A percentile compares a stretch with the other conserved stretches of the same genome.
phyloP scores from a whole-genome alignment of 2,113 vertebrate species.

The Spea bombifrons region DNA sequence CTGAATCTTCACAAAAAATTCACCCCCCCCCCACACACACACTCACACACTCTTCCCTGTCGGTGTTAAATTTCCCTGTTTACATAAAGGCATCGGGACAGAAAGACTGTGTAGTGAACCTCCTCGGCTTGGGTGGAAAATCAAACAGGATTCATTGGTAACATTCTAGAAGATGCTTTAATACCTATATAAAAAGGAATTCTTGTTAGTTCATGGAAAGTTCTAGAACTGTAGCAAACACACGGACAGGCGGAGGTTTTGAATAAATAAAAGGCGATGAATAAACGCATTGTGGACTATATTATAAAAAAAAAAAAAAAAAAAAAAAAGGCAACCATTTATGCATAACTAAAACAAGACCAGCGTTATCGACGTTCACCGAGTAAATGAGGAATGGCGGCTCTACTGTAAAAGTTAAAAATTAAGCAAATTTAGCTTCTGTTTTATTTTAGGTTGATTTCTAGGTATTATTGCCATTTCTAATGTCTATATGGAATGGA shows the following conservation, averaged over 20 bases:
- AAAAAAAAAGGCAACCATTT: background rate
- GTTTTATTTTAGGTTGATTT: too few relatives aligned
- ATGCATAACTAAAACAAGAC: background rate
- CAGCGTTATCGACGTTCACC: background rate
- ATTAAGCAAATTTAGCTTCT: too few relatives aligned
- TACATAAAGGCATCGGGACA: slow-evolving; percentile 18
- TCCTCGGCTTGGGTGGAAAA: slow-evolving; percentile 8
- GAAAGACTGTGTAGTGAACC: slow-evolving; percentile 13
- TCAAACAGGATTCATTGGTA: slow-evolving; percentile 22
- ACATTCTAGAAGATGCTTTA: slow-evolving; percentile 24
- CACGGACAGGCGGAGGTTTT: background rate
- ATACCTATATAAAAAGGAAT: slow-evolving; percentile 32
- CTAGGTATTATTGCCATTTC: too few relatives aligned
- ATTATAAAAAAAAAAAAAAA: background rate
- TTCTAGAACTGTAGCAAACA: slow-evolving; percentile 13
- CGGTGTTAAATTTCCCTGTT: slow-evolving; percentile 19
- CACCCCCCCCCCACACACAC: too few relatives aligned
- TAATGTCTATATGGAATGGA: too few relatives aligned
- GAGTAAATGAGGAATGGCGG: background rate
- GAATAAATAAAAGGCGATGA: slow-evolving; percentile 26
- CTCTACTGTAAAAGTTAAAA: too few relatives aligned
- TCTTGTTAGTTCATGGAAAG: slow-evolving; percentile 29
- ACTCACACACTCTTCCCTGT: slow-evolving; percentile 1
- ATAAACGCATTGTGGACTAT: slow-evolving; percentile 8
- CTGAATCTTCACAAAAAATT: too few relatives aligned